A percentile compares a stretch with the other conserved stretches of the same genome.
Conservation (phyloP, 2,888 invertebrate species). For the Eulithis prunata region DNA sequence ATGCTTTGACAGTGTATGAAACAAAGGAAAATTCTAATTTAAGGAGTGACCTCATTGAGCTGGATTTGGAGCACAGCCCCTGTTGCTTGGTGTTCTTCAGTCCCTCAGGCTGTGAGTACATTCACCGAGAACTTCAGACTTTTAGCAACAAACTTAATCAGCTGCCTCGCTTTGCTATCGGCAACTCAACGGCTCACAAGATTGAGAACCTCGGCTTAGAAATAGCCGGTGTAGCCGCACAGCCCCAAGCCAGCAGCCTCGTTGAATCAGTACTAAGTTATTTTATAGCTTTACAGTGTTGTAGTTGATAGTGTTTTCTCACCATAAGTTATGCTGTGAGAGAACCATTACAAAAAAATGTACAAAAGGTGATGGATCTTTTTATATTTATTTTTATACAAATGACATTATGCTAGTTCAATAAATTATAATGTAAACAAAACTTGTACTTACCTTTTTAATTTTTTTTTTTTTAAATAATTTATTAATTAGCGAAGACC, state of each 20-base stretch:
- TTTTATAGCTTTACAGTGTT: constrained; percentile 52
- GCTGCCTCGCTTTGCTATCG: constrained; percentile 76
- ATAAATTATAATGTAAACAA: too few relatives aligned
- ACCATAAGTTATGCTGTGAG: neutral
- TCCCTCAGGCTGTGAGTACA: constrained; percentile 76
- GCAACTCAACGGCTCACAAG: constrained; percentile 76
- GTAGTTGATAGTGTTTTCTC: constrained; percentile 37
- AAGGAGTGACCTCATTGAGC: constrained; percentile 58
- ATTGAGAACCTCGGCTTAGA: constrained; percentile 75
- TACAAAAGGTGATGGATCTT: constrained; percentile 32
- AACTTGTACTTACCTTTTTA: too few relatives aligned
- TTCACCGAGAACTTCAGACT: constrained; percentile 72
- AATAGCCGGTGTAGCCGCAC: constrained; percentile 69
- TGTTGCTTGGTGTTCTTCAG: constrained; percentile 77
- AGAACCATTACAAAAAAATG: neutral
- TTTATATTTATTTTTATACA: constrained; percentile 7
- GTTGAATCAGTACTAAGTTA: constrained; percentile 62
- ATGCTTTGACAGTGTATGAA: constrained; percentile 71
- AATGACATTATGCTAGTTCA: too few relatives aligned
- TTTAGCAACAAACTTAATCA: constrained; percentile 64
- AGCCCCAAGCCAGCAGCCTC: constrained; percentile 64
- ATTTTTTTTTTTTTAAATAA: too few relatives aligned
- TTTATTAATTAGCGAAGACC: too few relatives aligned
- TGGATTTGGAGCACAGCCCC: constrained; percentile 50
- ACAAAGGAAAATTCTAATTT: constrained; percentile 72